These are phyloP conservation scores for Harpalus rubripes DNA, from an alignment of 2,888 invertebrate species.

Conservation along the genomic window DNA sequence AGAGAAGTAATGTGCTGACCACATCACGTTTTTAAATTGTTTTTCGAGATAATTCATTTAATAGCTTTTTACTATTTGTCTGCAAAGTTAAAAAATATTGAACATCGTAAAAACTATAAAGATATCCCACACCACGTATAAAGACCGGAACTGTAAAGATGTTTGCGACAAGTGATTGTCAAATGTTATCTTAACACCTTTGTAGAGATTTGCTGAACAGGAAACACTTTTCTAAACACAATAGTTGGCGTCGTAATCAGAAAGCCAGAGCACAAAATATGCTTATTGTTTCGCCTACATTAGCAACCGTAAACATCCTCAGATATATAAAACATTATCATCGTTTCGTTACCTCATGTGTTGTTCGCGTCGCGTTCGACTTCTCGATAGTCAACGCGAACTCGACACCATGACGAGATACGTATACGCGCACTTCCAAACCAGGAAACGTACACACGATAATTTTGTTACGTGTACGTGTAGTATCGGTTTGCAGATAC, in stretches of 20 bases:
- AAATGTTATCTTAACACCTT: conserved; percentile 27
- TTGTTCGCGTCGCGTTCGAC: conserved; percentile 10
- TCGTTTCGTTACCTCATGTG: conserved; percentile 19
- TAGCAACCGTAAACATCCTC: conserved; percentile 49
- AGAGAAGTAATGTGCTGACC: too few species aligned
- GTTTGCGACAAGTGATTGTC: conserved; percentile 7
- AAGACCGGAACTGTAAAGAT: conserved; percentile 23
- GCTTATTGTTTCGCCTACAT: conserved; percentile 45
- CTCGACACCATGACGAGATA: conserved; percentile 40
- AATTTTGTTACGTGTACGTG: conserved; percentile 25
- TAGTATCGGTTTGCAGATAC: conserved; percentile 15
- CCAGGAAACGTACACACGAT: conserved; percentile 31
- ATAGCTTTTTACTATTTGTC: neutral
- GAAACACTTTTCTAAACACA: conserved; percentile 44
- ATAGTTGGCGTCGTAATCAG: conserved; percentile 34
- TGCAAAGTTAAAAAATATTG: neutral
- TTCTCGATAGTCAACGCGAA: conserved; percentile 11
- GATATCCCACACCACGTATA: conserved; percentile 8
- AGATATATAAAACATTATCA: conserved; percentile 49
- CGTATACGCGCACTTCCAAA: too few species aligned
- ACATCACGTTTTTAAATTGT: too few species aligned
- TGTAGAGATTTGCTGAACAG: conserved; percentile 38
- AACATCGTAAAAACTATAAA: conserved; percentile 6
- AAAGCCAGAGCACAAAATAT: conserved; percentile 47
- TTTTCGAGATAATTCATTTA: too few species aligned